Evolutionary conservation across 2,888 invertebrate genomes (phyloP).

Genomic region (Cataglyphis altisquamis): DNA sequence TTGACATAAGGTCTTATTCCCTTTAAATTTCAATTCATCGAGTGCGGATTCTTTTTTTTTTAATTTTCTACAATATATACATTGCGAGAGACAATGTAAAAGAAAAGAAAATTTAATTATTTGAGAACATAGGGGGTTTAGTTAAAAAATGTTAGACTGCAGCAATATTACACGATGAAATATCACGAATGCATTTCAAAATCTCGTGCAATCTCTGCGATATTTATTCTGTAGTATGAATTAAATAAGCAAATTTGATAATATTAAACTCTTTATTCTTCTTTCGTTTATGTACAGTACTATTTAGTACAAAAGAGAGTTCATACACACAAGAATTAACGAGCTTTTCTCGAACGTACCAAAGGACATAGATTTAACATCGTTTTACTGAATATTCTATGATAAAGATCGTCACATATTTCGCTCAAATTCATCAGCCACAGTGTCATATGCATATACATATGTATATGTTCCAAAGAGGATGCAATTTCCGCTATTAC

Average conservation of each 20-base stretch:
- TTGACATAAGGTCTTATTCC: too few species aligned
- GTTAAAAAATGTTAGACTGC: too few species aligned
- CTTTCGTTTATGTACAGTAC: slow-evolving; percentile 71
- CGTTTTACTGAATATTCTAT: slow-evolving; percentile 35
- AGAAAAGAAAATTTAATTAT: too few species aligned
- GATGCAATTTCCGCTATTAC: slow-evolving; percentile 22
- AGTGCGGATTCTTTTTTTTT: too few species aligned
- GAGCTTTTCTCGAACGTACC: slow-evolving; percentile 25
- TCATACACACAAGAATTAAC: slow-evolving; percentile 60
- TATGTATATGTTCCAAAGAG: slow-evolving; percentile 35
- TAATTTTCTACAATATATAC: too few species aligned
- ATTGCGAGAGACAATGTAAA: too few species aligned
- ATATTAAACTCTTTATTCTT: slow-evolving; percentile 76
- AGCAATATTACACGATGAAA: too few species aligned
- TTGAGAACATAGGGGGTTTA: too few species aligned
- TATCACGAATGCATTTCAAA: too few species aligned
- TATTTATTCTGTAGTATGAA: neutral
- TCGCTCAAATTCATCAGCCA: slow-evolving; percentile 11
- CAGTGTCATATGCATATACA: slow-evolving; percentile 1
- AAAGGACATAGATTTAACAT: slow-evolving; percentile 37
- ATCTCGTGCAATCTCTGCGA: too few species aligned
- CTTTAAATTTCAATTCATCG: too few species aligned
- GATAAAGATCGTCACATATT: slow-evolving; percentile 32
- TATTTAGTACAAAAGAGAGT: slow-evolving; percentile 75
- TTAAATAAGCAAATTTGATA: slow-evolving; percentile 58